phyloP scores from a whole-genome alignment of 2,888 invertebrate species.

The Nasonovia ribisnigri region DNA sequence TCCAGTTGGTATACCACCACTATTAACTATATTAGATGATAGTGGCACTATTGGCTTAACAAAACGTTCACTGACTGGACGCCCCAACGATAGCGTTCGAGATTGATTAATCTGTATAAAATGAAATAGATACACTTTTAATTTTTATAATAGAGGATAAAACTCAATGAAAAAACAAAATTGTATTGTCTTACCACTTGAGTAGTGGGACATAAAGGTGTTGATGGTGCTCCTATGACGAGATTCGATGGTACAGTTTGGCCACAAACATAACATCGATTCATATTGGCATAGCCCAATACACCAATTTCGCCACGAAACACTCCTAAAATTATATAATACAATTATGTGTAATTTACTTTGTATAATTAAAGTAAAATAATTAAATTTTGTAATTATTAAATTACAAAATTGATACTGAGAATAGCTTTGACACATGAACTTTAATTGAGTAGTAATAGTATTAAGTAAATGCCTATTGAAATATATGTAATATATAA shows the following conservation, averaged over 20 bases:
- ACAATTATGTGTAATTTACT: not conserved
- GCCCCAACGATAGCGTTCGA: constrained; percentile 54
- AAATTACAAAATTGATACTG: constrained; percentile 21
- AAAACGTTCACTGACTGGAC: constrained; percentile 63
- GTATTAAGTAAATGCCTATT: constrained; percentile 63
- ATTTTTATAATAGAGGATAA: not conserved
- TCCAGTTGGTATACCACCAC: constrained; percentile 64
- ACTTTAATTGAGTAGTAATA: constrained; percentile 36
- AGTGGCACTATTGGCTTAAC: constrained; percentile 65
- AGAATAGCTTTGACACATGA: constrained; percentile 42
- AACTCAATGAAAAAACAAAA: not conserved
- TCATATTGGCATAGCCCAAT: constrained; percentile 71
- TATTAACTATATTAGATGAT: constrained; percentile 52
- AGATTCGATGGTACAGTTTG: constrained; percentile 70
- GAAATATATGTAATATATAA: constrained; percentile 51
- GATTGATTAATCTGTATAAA: constrained; percentile 56
- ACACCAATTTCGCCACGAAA: constrained; percentile 68
- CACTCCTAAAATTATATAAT: constrained; percentile 51
- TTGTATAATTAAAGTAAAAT: not conserved
- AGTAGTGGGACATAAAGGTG: constrained; percentile 62
- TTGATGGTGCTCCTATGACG: constrained; percentile 60
- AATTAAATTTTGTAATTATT: not conserved
- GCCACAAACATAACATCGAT: constrained; percentile 81
- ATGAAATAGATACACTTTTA: not conserved
- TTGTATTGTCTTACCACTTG: constrained; percentile 51